Percentiles rank a stretch among this genome's conserved stretches.
Conservation (phyloP, 2,888 invertebrate genomes). For the Pyrocoelia pectoralis region DNA sequence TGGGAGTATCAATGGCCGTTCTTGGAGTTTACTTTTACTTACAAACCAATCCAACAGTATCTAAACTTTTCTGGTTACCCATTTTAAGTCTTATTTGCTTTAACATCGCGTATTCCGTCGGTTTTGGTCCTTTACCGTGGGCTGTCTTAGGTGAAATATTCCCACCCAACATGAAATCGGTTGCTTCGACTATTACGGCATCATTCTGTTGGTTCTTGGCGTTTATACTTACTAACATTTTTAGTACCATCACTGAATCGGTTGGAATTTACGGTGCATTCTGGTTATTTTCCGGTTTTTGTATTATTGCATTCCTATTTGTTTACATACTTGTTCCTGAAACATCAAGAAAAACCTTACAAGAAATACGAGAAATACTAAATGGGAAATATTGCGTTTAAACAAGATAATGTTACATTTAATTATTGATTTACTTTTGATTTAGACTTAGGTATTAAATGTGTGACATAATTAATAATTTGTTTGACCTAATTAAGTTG, state of each 20-base stretch:
- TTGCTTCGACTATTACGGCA: constrained; percentile 79
- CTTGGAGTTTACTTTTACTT: constrained; percentile 61
- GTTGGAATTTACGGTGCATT: constrained; percentile 75
- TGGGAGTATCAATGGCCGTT: constrained; percentile 61
- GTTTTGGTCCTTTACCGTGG: constrained; percentile 84
- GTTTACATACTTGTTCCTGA: constrained; percentile 75
- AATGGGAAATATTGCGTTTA: constrained; percentile 16
- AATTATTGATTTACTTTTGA: too few species aligned
- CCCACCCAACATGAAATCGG: constrained; percentile 79
- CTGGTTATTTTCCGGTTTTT: constrained; percentile 74
- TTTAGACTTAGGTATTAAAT: too few species aligned
- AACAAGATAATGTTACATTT: too few species aligned
- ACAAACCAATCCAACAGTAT: constrained; percentile 67
- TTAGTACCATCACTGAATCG: constrained; percentile 64
- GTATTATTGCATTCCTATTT: constrained; percentile 73
- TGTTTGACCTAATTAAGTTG: too few species aligned
- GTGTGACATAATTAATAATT: too few species aligned
- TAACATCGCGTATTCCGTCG: constrained; percentile 79
- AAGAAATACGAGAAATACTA: constrained; percentile 77
- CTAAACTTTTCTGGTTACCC: constrained; percentile 72
- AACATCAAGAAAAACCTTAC: constrained; percentile 83
- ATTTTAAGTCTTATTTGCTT: constrained; percentile 74
- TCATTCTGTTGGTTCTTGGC: constrained; percentile 81
- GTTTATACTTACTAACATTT: constrained; percentile 79
- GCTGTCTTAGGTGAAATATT: constrained; percentile 87